Evolutionary conservation across 2,113 vertebrate genomes (phyloP), one percentile per base, ranked within the genome.

Genomic region (Pogonocichla stellata): DNA sequence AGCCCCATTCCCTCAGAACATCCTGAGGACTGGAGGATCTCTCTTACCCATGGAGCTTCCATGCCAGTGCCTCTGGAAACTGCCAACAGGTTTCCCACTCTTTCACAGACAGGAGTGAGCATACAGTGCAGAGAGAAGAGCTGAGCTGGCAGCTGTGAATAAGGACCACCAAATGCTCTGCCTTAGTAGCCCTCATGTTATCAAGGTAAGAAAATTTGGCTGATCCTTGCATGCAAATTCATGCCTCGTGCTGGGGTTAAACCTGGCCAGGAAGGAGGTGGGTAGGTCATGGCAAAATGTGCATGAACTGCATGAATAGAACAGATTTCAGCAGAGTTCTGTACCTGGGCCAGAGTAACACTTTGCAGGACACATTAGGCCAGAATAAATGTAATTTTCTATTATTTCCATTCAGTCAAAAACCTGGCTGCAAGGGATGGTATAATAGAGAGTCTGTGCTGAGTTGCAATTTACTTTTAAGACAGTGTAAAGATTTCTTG

Each of bases 81-180:
- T 79, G 65, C 4, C 4, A 10, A 24, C 5, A 47, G 29, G 5
- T 29, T 57, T 56, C 8, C n/a, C 65, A 47, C 65, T 3, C 47
- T n/a, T n/a, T 40, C 65, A 19, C 48, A 71, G 56, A 7, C 29
- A 70, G 65, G 40, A 62, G 3, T 29, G 74, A 40, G 16, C 57
- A 31, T 38, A 38, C 47, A 45, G 5, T 1, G 47, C 38, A n/a
- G n/a, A 14, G 29, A 40, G 84, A 45, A 28, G 40, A 79, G 56
- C 47, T 14, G 13, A 34, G 29, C 0, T 79, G 64, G 48, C 24
- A 20, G 0, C 19, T 62, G 8, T 13, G 56, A n/a, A 4, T 16
- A 14, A 78, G 33, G 29, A n/a, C 19, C 5, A 28, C 19, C 29
- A 79, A 62, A 29, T 40, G 12, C 19, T 47, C 48, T 79, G n/a